These are phyloP conservation scores for Lasioglossum marginatum DNA, from an alignment of 2,888 invertebrate species.

Conservation along the genomic window DNA sequence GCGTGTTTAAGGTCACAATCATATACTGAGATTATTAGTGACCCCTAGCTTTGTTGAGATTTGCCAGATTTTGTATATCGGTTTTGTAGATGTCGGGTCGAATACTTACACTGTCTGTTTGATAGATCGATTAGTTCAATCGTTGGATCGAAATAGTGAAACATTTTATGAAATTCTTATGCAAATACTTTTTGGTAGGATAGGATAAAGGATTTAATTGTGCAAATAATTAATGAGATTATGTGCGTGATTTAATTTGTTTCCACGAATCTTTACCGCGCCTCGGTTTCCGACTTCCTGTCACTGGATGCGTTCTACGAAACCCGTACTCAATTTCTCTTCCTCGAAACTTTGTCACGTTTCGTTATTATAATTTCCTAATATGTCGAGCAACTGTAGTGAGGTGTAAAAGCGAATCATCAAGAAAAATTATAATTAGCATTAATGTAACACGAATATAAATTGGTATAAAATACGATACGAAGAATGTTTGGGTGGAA, in stretches of 20 bases:
- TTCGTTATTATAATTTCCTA: too few species aligned
- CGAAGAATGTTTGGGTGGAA: too few species aligned
- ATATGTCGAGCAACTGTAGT: background rate
- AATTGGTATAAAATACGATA: too few species aligned
- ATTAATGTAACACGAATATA: too few species aligned
- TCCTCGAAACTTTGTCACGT: background rate
- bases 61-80: background rate
- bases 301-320: background rate
- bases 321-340: background rate
- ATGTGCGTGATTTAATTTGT: background rate
- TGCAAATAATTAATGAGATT: background rate
- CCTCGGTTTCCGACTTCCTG: background rate
- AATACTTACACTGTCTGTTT: background rate
- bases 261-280: constrained; percentile 9
- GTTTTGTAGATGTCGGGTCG: background rate
- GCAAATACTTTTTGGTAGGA: background rate
- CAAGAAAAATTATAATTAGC: background rate
- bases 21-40: too few species aligned
- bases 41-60: background rate
- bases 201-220: background rate
- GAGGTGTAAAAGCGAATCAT: background rate
- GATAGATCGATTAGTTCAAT: background rate
- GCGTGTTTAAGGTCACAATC: too few species aligned
- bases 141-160: too few species aligned
- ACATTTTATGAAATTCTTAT: background rate